Percentiles rank a stretch among this genome's conserved stretches.
Evolutionary conservation across 2,888 invertebrate genomes (phyloP).

Genomic region (Leptinotarsa juncta): DNA sequence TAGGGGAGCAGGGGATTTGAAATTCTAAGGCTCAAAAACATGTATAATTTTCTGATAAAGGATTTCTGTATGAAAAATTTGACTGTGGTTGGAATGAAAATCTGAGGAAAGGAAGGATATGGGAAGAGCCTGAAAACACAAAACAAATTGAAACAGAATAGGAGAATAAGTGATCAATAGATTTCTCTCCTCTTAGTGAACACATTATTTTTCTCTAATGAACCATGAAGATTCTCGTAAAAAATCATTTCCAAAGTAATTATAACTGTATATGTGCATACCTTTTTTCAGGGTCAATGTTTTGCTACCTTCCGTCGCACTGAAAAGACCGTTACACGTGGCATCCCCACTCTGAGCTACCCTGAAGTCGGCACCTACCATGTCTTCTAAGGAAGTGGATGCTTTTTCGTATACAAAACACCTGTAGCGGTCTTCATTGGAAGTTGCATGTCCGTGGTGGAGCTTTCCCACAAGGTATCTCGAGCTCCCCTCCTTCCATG

Average conservation of each 20-base stretch:
- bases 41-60: too few species aligned
- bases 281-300: slow-evolving; percentile 87
- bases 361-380: slow-evolving; percentile 75
- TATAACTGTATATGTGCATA: slow-evolving; percentile 59
- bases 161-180: too few species aligned
- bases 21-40: too few species aligned
- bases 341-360: slow-evolving; percentile 94
- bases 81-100: too few species aligned
- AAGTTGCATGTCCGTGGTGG: slow-evolving; percentile 89
- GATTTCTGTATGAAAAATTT: too few species aligned
- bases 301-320: slow-evolving; percentile 87
- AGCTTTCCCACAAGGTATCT: slow-evolving; percentile 91
- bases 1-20: too few species aligned
- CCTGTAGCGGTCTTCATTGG: slow-evolving; percentile 92
- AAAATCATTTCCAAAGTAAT: neutral
- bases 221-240: too few species aligned
- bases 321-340: slow-evolving; percentile 92
- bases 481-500: slow-evolving; percentile 94
- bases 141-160: too few species aligned
- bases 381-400: slow-evolving; percentile 64
- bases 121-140: too few species aligned
- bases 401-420: slow-evolving; percentile 95
- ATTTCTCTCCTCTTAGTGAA: too few species aligned
- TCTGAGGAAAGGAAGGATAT: too few species aligned
- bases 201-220: too few species aligned